Base-by-base conservation (phyloP, 2,888 invertebrate species). In the Parascotia fuliginaria region DNA sequence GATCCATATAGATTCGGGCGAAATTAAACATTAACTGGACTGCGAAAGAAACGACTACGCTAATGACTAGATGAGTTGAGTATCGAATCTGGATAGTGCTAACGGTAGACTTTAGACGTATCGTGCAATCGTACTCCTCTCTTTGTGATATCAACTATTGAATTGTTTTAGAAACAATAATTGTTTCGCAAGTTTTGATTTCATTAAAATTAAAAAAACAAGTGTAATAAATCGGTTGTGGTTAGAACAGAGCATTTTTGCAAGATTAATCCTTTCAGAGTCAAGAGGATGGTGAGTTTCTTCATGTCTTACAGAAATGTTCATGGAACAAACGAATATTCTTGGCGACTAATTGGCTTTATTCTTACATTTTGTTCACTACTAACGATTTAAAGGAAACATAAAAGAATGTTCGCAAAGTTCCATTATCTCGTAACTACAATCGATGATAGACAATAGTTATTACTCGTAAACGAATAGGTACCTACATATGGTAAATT, bases 221-320 rank as follows among this genome's bases (percentile, higher is more conserved):
- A 41, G 1, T 1, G 0, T 29, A 45, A 19, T 19, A 60, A 71
- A 62, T 79, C 75, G 77, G 63, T 78, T 85, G 81, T 85, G 83
- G 81, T 80, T 81, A 75, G 51, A 54, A 65, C 42, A 51, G 77
- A 79, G 85, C 81, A 78, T 88, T 86, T 84, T 84, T 85, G 91
- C 72, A 88, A 89, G 91, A 79, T 81, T 78, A 71, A 75, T 77
- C 77, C 77, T 84, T 91, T 91, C 92, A 92, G 92, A 89, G 79
- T 65, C 87, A 73, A 76, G 71, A 70, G 91, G 90, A 90, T 85
- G 91, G 92, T 92, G 89, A 92, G 92, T 92, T 74, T 65, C 63
- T 77, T 72, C 70, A 66, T 64, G 70, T 77, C 88, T 85, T 87
- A 79, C 89, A 84, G 81, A 82, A 83, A 83, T 86, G 85, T 89